Conservation (phyloP, 2,888 invertebrate genomes). For the Hesperia comma region DNA sequence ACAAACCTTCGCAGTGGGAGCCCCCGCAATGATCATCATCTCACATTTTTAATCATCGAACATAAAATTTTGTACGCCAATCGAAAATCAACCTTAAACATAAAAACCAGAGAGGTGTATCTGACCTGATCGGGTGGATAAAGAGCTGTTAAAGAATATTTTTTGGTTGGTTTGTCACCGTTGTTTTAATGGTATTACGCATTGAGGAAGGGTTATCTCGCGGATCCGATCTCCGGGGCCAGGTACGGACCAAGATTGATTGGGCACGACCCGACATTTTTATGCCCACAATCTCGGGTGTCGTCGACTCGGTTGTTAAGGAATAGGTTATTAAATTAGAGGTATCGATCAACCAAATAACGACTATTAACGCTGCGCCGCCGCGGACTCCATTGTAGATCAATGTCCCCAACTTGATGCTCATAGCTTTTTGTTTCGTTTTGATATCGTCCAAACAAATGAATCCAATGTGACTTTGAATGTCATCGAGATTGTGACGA, state of each 20-base stretch:
- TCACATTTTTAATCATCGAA: slow-evolving; percentile 82
- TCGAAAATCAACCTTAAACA: slow-evolving; percentile 60
- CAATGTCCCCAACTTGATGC: slow-evolving; percentile 19
- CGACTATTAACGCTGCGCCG: slow-evolving; percentile 59
- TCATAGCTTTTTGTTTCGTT: slow-evolving; percentile 29
- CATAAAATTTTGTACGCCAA: slow-evolving; percentile 58
- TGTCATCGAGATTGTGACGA: slow-evolving; percentile 34
- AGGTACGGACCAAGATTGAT: slow-evolving; percentile 81
- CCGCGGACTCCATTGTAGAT: slow-evolving; percentile 26
- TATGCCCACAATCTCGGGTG: slow-evolving; percentile 74
- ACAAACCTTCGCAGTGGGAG: slow-evolving; percentile 82
- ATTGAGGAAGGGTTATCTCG: slow-evolving; percentile 81
- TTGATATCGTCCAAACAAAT: slow-evolving; percentile 20
- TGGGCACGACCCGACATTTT: slow-evolving; percentile 77
- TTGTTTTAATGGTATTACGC: slow-evolving; percentile 84
- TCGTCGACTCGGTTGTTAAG: slow-evolving; percentile 71
- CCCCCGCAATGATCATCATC: slow-evolving; percentile 82
- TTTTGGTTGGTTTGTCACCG: slow-evolving; percentile 83
- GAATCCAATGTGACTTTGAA: slow-evolving; percentile 37
- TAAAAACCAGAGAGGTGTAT: slow-evolving; percentile 44
- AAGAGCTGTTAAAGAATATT: slow-evolving; percentile 80
- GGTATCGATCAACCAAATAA: slow-evolving; percentile 65
- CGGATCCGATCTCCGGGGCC: slow-evolving; percentile 72
- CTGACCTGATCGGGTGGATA: slow-evolving; percentile 51
- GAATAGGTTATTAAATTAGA: slow-evolving; percentile 80